Base-by-base conservation (phyloP, 1,140 invertebrate species). In the Musca vetustissima region DNA sequence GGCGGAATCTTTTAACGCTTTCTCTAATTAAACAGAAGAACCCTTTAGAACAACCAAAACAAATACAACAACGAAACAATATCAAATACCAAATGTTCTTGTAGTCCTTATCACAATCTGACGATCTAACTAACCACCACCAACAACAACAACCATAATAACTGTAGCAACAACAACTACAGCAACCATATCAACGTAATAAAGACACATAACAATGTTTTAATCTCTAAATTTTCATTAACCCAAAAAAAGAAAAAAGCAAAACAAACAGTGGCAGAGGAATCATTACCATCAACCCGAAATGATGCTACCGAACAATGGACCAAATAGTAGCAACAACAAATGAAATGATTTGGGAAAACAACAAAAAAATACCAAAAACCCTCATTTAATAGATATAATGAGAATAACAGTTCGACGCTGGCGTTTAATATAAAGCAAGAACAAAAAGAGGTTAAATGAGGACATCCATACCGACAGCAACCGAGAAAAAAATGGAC, bases 211-310 rank as follows among this genome's bases (percentile, higher is more conserved):
- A 59, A 59, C 55, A 24, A 59, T 24, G 55, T 59, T 59, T 43
- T 59, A 59, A 59, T 59, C 55, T 59, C 55, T 59, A 59, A 59
- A 59, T 59, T 59, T 59, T 28, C 55, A 59, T 59, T 59, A 59
- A 28, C 25, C 55, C 25, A 32, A n/a, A n/a, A n/a, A n/a, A n/a
- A n/a, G n/a, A n/a, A n/a, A n/a, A n/a, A n/a, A n/a, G n/a, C n/a
- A n/a, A n/a, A n/a, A n/a, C n/a, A n/a, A n/a, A 17, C 25, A 59
- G n/a, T 4, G 28, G 24, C 55, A 59, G 28, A 59, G 24, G 28
- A 24, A n/a, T 59, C 25, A 59, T 59, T 59, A 32, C 55, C n/a
- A 59, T 59, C 55, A 32, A 25, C 25, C 22, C 14, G 24, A 24
- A 59, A 59, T 28, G 13, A 59, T 24, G 24, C 7, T 28, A 59